phyloP scores from a whole-genome alignment of 2,113 vertebrate species.

The Brachyhypopomus gauderio region DNA sequence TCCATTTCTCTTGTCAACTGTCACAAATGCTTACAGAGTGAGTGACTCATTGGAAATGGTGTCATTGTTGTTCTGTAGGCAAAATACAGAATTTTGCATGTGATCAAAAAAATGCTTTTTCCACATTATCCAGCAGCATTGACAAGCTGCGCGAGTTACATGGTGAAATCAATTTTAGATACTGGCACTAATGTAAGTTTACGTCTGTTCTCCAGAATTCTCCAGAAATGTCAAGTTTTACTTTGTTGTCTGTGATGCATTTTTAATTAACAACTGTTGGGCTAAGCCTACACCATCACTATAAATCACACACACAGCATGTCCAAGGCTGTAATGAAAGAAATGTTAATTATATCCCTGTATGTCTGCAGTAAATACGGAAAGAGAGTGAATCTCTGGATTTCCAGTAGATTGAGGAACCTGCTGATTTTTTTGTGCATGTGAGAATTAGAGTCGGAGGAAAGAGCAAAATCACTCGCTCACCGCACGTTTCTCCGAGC shows the following conservation, averaged over 20 bases:
- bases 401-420: constrained; percentile 21
- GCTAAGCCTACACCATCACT: not conserved
- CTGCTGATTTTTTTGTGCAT: constrained; percentile 20
- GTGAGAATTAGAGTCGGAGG: not conserved
- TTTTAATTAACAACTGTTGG: not conserved
- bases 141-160: not conserved
- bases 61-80: constrained; percentile 33
- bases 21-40: constrained; percentile 60
- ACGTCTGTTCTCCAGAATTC: not conserved
- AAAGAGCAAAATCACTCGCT: constrained; percentile 6
- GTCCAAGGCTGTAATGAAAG: not conserved
- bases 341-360: not conserved
- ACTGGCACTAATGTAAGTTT: not conserved
- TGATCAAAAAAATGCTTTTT: not conserved
- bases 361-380: not conserved
- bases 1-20: constrained; percentile 47
- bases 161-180: not conserved
- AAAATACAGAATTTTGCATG: constrained; percentile 15
- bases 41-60: constrained; percentile 67
- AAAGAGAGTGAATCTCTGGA: not conserved
- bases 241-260: no score
- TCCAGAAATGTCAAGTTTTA: not conserved
- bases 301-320: not conserved
- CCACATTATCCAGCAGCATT: not conserved
- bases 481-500: constrained; percentile 18